Percentiles rank a stretch among this genome's conserved stretches.
Evolutionary conservation across 64 coral and sea anemone species (phyloP).

Genomic region (Cladopsammia gracilis): DNA sequence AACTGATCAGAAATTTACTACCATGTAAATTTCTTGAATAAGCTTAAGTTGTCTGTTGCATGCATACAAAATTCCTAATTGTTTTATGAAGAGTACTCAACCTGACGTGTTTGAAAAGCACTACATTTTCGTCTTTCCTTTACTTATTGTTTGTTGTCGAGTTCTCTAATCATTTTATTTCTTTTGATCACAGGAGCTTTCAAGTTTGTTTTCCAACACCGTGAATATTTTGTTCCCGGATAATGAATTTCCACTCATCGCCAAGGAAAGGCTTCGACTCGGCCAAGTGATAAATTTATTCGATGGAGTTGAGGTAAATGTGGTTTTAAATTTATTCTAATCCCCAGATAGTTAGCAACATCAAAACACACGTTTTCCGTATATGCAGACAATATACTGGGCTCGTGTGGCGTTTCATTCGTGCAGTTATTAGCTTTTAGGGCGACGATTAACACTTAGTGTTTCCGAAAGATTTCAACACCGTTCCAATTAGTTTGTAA

Average conservation of each 20-base stretch:
- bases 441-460: neutral
- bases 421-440: neutral
- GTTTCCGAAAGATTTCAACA: constrained; percentile 50
- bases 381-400: neutral
- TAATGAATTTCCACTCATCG: neutral
- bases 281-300: constrained; percentile 83
- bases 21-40: neutral
- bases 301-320: constrained; percentile 89
- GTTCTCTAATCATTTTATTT: neutral
- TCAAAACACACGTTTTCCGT: neutral
- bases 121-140: neutral
- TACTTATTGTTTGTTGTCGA: neutral
- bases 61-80: neutral
- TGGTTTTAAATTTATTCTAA: neutral
- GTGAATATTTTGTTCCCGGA: constrained; percentile 10
- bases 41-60: neutral
- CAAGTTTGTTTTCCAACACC: constrained; percentile 27
- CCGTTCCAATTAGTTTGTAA: constrained; percentile 3
- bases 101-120: neutral
- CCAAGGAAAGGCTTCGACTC: constrained; percentile 45
- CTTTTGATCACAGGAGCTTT: constrained; percentile 56
- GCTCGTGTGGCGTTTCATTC: neutral
- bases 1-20: neutral
- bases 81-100: neutral
- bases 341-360: neutral